Evolutionary conservation across 2,888 invertebrate genomes (phyloP).

Genomic region (Camponotus fellah): DNA sequence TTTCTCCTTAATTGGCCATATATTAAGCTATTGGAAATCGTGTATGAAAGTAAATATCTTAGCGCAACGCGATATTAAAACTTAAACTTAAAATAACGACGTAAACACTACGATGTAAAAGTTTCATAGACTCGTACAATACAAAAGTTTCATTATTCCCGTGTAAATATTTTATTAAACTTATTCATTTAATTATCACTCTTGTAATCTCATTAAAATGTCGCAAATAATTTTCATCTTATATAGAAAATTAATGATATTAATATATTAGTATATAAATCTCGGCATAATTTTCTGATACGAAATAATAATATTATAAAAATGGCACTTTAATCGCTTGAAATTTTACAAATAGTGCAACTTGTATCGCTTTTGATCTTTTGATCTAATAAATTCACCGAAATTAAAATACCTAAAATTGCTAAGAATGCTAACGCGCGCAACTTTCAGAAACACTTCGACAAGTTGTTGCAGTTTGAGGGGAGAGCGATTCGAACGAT

Average conservation of each 20-base stretch:
- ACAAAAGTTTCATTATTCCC: neutral
- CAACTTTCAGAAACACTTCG: conserved; percentile 3
- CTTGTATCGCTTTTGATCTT: neutral
- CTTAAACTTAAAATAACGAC: neutral
- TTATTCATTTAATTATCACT: conserved; percentile 12
- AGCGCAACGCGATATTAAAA: neutral
- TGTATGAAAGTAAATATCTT: neutral
- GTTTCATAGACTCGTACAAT: neutral
- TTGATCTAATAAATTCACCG: neutral
- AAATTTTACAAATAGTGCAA: neutral
- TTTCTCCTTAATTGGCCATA: neutral
- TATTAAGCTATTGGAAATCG: neutral
- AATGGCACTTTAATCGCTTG: neutral
- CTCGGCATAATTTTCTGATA: neutral
- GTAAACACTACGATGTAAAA: neutral
- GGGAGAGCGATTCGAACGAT: neutral
- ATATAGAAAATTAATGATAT: neutral
- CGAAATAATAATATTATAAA: neutral
- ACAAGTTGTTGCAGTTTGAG: conserved; percentile 7
- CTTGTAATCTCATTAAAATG: conserved; percentile 9
- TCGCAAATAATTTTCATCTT: neutral
- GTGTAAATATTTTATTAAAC: neutral
- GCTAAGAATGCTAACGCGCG: neutral
- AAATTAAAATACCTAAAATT: neutral
- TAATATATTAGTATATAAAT: conserved; percentile 7